phyloP scores from a whole-genome alignment of 2,888 invertebrate species.

The Scrobipalpa atriplicella region DNA sequence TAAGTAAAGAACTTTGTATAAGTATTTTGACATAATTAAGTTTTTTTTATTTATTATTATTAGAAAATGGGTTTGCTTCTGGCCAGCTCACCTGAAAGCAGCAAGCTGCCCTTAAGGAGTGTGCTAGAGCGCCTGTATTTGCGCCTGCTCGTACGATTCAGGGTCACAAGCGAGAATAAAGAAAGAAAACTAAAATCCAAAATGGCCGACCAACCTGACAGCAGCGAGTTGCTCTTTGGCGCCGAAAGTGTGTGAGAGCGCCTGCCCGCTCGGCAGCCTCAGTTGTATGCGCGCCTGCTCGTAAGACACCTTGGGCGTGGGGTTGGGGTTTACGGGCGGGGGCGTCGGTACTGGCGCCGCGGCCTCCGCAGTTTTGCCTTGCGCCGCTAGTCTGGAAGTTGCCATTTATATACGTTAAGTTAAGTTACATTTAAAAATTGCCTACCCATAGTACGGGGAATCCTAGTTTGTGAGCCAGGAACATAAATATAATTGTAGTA shows the following conservation, averaged over 20 bases:
- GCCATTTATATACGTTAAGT: not conserved
- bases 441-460: too few relatives aligned
- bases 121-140: too few relatives aligned
- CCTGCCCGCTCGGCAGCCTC: conserved; percentile 66
- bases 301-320: conserved; percentile 58
- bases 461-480: too few relatives aligned
- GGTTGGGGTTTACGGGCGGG: conserved; percentile 45
- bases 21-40: too few relatives aligned
- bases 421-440: not conserved
- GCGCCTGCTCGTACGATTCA: not conserved
- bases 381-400: conserved; percentile 59
- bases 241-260: conserved; percentile 77
- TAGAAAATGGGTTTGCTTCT: too few relatives aligned
- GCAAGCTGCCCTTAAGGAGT: too few relatives aligned
- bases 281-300: conserved; percentile 67
- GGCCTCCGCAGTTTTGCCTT: conserved; percentile 55
- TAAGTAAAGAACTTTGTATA: too few relatives aligned
- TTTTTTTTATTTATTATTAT: too few relatives aligned
- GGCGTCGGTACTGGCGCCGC: conserved; percentile 45
- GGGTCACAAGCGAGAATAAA: too few relatives aligned
- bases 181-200: not conserved
- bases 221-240: conserved; percentile 95
- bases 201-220: conserved; percentile 82
- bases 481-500: too few relatives aligned
- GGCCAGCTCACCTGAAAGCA: too few relatives aligned